Base-by-base conservation (phyloP, 1,140 invertebrate genomes). In the Drosophila simulans region DNA sequence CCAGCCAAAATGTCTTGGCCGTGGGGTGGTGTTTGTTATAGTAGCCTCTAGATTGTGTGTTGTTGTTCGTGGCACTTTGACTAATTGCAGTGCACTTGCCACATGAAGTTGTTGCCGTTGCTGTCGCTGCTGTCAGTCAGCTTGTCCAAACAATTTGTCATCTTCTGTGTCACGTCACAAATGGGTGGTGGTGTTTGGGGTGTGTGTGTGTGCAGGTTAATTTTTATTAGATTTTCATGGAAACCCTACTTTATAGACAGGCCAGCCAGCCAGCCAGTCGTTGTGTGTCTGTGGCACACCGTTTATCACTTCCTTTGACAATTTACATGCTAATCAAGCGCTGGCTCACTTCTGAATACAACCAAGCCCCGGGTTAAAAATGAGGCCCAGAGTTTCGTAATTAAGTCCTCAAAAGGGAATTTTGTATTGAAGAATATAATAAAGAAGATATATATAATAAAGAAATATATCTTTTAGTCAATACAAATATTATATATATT, bases 251-350 rank as follows among this genome's bases (percentile, higher is more conserved):
- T 55, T 65, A 68, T 75, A 58, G 49, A 69, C 58, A 58, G 22
- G 46, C 45, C 58, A 25, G 40, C 35, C 58, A 25, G 22, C 35
- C 46, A 51, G 34, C 10, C 57, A 54, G 65, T 53, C 68, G 56
- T 45, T 64, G 77, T 66, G 59, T 62, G 59, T 68, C 59, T 68
- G 59, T 52, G 52, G 65, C 60, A 60, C 57, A 46, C 71, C 84
- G 84, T 89, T 89, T 51, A 89, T 89, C 84, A 89, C 85, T 89
- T 89, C 84, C 84, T 89, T 70, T 74, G 77, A 89, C 84, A 89
- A 89, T 89, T 89, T 89, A 78, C 80, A 89, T 89, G 84, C 84
- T 89, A 89, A 89, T 89, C 76, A 77, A 59, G 69, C 60, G 40
- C 40, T 66, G 74, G 42, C 39, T 54, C n/a, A 20, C 34, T 68